These are phyloP conservation scores for Amphiprion ocellaris DNA, from an alignment of 2,113 vertebrate genomes.

Conservation along the genomic window DNA sequence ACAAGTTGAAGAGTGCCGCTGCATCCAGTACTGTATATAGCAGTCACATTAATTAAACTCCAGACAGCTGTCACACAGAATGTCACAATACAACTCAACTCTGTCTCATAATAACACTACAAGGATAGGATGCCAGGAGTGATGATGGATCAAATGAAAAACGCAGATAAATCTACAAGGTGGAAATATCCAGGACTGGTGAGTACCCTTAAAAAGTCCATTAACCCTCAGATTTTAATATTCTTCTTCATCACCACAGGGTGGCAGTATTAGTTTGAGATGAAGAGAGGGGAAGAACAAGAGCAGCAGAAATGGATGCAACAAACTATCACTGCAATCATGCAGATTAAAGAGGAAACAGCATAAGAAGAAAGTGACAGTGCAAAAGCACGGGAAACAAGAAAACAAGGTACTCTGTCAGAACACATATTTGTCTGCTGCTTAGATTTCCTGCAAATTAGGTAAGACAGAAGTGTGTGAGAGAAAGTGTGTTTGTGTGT, in stretches of 20 bases:
- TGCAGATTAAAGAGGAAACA: conserved; percentile 53
- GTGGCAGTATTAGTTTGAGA: conserved; percentile 52
- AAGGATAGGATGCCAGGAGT: too few relatives aligned
- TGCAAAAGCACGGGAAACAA: conserved; percentile 27
- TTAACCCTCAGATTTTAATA: background rate
- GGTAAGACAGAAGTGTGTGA: conserved; percentile 25
- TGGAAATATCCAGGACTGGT: too few relatives aligned
- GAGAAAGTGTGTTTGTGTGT: background rate
- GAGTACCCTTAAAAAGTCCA: background rate
- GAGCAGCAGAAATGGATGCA: conserved; percentile 39
- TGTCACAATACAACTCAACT: background rate
- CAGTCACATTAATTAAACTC: background rate
- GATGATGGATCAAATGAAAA: too few relatives aligned
- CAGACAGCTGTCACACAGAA: conserved; percentile 3
- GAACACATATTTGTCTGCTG: conserved; percentile 25
- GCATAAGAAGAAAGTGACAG: conserved; percentile 24
- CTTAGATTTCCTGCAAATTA: conserved; percentile 42
- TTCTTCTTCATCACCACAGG: conserved; percentile 34
- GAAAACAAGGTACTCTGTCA: conserved; percentile 48
- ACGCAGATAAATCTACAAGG: too few relatives aligned
- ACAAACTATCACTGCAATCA: conserved; percentile 36
- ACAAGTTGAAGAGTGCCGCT: background rate
- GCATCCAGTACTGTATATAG: background rate
- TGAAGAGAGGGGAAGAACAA: background rate
- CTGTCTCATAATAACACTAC: background rate